A percentile compares a stretch with the other conserved stretches of the same genome.
These are phyloP conservation scores for Helicoverpa zea DNA, from an alignment of 1,140 invertebrate species.

Conservation along the genomic window DNA sequence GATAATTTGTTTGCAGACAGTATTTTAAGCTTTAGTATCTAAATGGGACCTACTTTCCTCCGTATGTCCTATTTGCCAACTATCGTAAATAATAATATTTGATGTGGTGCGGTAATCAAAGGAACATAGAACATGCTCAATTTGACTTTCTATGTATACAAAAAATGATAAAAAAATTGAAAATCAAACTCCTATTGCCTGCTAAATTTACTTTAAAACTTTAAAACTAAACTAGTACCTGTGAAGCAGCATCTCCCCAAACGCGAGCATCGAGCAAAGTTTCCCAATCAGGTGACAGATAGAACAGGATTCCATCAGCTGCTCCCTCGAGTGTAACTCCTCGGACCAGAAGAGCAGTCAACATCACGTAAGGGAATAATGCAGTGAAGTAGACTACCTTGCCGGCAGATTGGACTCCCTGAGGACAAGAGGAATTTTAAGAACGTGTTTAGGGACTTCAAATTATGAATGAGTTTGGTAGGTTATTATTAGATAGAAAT, in stretches of 20 bases:
- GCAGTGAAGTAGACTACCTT: constrained; percentile 94
- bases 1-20: background rate
- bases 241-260: constrained; percentile 89
- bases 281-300: constrained; percentile 92
- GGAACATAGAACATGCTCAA: too few relatives aligned
- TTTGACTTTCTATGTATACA: too few relatives aligned
- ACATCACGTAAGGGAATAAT: constrained; percentile 92
- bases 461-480: too few relatives aligned
- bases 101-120: too few relatives aligned
- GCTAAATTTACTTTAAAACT: too few relatives aligned
- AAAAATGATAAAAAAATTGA: too few relatives aligned
- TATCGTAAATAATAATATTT: too few relatives aligned
- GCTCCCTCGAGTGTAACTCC: constrained; percentile 92
- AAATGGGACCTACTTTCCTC: too few relatives aligned
- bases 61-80: too few relatives aligned
- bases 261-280: constrained; percentile 87
- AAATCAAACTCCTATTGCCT: too few relatives aligned
- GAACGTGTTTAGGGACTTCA: background rate
- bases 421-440: constrained; percentile 18
- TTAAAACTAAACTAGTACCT: too few relatives aligned
- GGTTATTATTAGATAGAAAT: too few relatives aligned
- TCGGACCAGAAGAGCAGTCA: constrained; percentile 89
- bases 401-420: constrained; percentile 92
- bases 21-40: background rate
- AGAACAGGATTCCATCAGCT: constrained; percentile 91